Conservation (phyloP, 2,113 vertebrate genomes). For the Aspiorhynchus laticeps region DNA sequence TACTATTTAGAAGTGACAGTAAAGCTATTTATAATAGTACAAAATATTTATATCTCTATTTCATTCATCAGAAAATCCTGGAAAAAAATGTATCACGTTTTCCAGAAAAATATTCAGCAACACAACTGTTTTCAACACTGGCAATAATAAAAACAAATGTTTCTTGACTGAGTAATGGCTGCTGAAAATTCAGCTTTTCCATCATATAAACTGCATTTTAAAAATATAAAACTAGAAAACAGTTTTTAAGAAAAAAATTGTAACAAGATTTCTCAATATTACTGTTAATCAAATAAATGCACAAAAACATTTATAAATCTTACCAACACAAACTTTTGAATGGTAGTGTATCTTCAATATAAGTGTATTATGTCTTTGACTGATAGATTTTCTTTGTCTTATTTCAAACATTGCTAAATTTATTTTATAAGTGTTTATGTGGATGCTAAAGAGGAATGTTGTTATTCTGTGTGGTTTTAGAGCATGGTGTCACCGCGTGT, state of each 20-base stretch:
- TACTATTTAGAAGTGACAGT: background rate
- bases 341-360: background rate
- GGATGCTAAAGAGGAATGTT: background rate
- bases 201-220: too few species aligned
- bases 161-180: background rate
- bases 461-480: background rate
- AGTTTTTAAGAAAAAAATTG: too few species aligned
- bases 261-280: too few species aligned
- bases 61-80: background rate
- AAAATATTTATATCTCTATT: background rate
- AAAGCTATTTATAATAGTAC: background rate
- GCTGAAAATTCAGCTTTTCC: too few species aligned
- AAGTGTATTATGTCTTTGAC: background rate
- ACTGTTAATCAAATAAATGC: background rate
- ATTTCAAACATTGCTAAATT: too few species aligned
- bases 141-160: background rate
- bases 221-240: too few species aligned
- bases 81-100: too few species aligned
- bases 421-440: background rate
- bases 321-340: background rate
- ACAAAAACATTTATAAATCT: background rate
- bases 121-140: background rate
- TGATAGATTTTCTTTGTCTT: too few species aligned
- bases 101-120: background rate
- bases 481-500: slow-evolving; percentile 13